These are phyloP conservation scores for Phenganax subtilis DNA, from an alignment of 92 coral and sea anemone species.

Conservation along the genomic window DNA sequence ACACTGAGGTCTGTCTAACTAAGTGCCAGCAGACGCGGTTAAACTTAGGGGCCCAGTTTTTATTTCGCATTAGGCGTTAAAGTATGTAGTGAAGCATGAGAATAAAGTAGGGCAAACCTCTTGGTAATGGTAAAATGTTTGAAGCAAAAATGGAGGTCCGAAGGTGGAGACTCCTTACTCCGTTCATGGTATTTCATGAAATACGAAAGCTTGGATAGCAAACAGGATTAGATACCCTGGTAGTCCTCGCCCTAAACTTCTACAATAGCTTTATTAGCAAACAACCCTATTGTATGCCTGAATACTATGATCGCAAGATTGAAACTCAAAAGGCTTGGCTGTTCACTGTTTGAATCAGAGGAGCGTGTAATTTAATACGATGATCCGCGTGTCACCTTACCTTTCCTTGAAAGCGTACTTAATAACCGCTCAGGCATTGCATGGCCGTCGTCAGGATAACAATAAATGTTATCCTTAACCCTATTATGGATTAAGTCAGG, in stretches of 20 bases:
- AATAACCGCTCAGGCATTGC: constrained; percentile 69
- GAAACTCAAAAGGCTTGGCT: constrained; percentile 85
- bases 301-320: constrained; percentile 86
- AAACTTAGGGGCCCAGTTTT: constrained; percentile 80
- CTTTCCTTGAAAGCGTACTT: constrained; percentile 61
- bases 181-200: constrained; percentile 55
- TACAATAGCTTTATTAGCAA: constrained; percentile 46
- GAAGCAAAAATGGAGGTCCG: constrained; percentile 78
- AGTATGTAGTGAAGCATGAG: constrained; percentile 67
- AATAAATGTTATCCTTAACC: constrained; percentile 66
- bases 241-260: constrained; percentile 85
- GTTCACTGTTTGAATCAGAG: constrained; percentile 80
- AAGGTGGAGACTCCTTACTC: constrained; percentile 70
- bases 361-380: constrained; percentile 95
- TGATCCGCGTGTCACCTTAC: constrained; percentile 83
- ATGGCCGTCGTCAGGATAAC: constrained; percentile 97
- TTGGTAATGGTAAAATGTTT: constrained; percentile 77
- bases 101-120: constrained; percentile 75
- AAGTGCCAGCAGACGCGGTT: constrained; percentile 99
- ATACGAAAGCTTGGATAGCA: constrained; percentile 87
- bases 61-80: constrained; percentile 71
- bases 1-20: constrained; percentile 73
- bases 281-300: constrained; percentile 56
- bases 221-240: constrained; percentile 98
- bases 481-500: constrained; percentile 91